Percentiles rank a stretch among this genome's conserved stretches.
Conservation (phyloP, 2,797 vertebrate genomes). For the Telmatherina bonti region DNA sequence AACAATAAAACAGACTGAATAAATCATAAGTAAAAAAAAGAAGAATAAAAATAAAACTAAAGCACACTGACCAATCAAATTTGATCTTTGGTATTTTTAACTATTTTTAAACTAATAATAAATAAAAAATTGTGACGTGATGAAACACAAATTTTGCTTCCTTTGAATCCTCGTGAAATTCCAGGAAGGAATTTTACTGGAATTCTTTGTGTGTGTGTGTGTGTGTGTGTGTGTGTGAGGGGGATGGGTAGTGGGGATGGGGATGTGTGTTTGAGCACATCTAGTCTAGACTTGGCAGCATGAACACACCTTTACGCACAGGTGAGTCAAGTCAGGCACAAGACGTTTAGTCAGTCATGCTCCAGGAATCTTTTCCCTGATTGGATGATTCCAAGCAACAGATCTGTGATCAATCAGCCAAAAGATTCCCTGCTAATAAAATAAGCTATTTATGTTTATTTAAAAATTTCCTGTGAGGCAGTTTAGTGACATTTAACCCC, state of each 20-base stretch:
- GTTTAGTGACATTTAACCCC: no score
- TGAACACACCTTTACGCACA: slow-evolving; percentile 62
- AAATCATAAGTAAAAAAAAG: no score
- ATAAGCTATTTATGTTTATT: no score
- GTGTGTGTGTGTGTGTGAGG: no score
- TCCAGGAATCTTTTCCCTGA: no score
- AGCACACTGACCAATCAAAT: not conserved
- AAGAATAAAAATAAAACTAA: no score
- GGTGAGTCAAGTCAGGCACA: slow-evolving; percentile 59
- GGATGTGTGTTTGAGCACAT: not conserved
- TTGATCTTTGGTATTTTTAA: not conserved
- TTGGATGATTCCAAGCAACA: no score
- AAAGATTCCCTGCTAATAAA: no score
- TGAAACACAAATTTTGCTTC: not conserved
- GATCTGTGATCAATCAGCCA: not conserved
- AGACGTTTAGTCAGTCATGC: not conserved
- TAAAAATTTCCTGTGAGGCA: no score
- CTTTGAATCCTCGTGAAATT: not conserved
- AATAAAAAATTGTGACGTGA: not conserved
- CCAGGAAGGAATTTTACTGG: not conserved
- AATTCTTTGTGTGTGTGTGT: not conserved
- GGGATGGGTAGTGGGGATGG: no score
- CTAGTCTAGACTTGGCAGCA: slow-evolving; percentile 48
- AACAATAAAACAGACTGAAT: no score
- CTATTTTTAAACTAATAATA: not conserved